phyloP scores from a whole-genome alignment of 2,113 vertebrate species.

The Oryzias curvinotus region DNA sequence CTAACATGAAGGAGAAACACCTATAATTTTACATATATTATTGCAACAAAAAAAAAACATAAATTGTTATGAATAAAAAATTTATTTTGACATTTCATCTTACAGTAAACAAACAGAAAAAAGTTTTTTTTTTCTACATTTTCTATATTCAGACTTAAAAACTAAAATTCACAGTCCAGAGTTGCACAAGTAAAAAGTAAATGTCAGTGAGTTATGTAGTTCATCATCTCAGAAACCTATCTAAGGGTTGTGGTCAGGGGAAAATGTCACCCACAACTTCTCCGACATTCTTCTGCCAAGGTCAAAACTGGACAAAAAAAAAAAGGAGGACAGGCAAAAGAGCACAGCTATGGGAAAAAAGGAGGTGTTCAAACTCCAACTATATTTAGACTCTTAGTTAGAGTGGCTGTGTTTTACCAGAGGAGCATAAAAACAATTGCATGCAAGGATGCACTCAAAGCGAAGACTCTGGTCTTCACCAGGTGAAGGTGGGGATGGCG shows the following conservation, averaged over 20 bases:
- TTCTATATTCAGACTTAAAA: too few relatives aligned
- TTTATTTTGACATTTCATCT: too few relatives aligned
- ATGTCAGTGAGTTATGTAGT: constrained; percentile 62
- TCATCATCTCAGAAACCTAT: constrained; percentile 72
- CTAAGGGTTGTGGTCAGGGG: constrained; percentile 56
- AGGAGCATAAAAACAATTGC: constrained; percentile 18
- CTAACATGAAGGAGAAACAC: constrained; percentile 12
- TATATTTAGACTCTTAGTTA: constrained; percentile 33
- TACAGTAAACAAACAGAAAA: too few relatives aligned
- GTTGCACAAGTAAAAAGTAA: constrained; percentile 61
- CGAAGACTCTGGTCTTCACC: constrained; percentile 2
- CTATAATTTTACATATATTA: not conserved
- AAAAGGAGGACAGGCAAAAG: constrained; percentile 31
- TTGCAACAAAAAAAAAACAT: too few relatives aligned
- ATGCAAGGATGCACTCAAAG: not conserved
- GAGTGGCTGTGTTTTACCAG: constrained; percentile 1
- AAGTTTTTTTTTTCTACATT: too few relatives aligned
- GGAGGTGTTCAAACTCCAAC: constrained; percentile 37
- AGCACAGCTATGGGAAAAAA: constrained; percentile 28
- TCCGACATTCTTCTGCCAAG: constrained; percentile 60
- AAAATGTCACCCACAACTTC: constrained; percentile 54
- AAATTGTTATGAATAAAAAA: too few relatives aligned
- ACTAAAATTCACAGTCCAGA: not conserved
- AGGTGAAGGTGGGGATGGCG: constrained; percentile 2
- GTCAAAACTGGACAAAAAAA: constrained; percentile 61